Base-by-base conservation (phyloP, 2,113 vertebrate species). In the Benitochromis conjunctus region DNA sequence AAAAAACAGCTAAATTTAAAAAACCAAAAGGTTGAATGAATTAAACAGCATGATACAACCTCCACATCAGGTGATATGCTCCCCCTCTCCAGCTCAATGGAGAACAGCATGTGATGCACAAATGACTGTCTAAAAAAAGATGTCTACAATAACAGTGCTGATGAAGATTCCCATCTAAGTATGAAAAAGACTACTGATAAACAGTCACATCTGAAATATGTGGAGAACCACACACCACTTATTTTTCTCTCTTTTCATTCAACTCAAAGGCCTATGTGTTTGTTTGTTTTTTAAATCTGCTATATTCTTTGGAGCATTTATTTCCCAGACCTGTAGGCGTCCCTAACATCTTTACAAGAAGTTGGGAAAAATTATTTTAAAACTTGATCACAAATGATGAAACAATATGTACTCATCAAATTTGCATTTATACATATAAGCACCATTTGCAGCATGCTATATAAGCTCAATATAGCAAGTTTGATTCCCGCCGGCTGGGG, bases 31-130 rank as follows among this genome's bases (percentile, higher is more conserved):
- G 79, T 55, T 69, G 56, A 76, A 82, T 77, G 31, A 84, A 80
- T 78, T 29, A 43, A 54, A 84, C 84, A 82, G 58, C 71, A 58
- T 54, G 76, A 48, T 48, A 19, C 24, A 12, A 84, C 76, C 60
- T 86, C 80, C 64, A 64, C 74, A 83, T 84, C 81, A 83, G n/a
- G 76, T 89, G 82, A 91, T 6, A 8, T 56, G 83, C 51, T 86
- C 51, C 79, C 71, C 43, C 48, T 81, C 56, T 79, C 4, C 34
- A 56, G 83, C 53, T 58, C 69, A 19, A 51, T 51, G 43, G 24
- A 48, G 43, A 74, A 26, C 64, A 81, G 62, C 85, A 84, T 86
- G 84, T 94, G 90, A 94, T 66, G 38, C 62, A 60, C 9, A 4
- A 46, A 88, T 56, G 56, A 43, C 26, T 36, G 36, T 56, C 5